phyloP scores from a whole-genome alignment of 1,140 invertebrate species.

The Sitodiplosis mosellana region DNA sequence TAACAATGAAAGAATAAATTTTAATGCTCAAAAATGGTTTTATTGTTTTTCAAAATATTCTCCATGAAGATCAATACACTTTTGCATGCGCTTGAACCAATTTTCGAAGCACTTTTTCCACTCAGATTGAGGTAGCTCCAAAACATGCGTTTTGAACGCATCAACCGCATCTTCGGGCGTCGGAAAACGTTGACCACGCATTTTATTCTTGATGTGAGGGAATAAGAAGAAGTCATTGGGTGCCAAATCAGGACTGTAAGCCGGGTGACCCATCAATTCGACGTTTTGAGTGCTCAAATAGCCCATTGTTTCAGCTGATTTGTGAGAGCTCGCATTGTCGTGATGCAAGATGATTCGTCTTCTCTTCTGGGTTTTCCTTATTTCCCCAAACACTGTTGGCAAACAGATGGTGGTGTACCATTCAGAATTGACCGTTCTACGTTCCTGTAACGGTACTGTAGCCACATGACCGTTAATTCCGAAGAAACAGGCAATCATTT shows the following conservation, averaged over 20 bases:
- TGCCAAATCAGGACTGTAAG: constrained; percentile 21
- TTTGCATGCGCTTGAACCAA: constrained; percentile 7
- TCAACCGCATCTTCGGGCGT: constrained; percentile 13
- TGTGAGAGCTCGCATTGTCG: constrained; percentile 13
- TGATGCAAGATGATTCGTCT: constrained; percentile 13
- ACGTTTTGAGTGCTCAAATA: constrained; percentile 12
- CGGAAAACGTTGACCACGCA: constrained; percentile 14
- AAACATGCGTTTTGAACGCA: constrained; percentile 17
- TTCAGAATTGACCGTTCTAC: constrained; percentile 11
- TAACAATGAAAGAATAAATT: constrained; percentile 8
- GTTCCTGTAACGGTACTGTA: constrained; percentile 10
- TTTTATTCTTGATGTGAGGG: constrained; percentile 14
- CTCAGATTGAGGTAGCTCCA: constrained; percentile 13
- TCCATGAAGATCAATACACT: constrained; percentile 4
- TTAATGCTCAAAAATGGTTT: constrained; percentile 6
- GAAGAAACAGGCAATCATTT: constrained; percentile 15
- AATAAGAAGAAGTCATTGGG: constrained; percentile 23
- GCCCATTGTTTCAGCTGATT: constrained; percentile 6
- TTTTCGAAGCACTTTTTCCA: constrained; percentile 17
- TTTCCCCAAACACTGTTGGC: constrained; percentile 8
- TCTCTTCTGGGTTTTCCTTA: constrained; percentile 8
- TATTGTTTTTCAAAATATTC: constrained; percentile 13
- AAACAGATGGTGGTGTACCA: constrained; percentile 16
- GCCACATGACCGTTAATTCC: constrained; percentile 10
- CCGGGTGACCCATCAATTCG: constrained; percentile 14